phyloP scores from a whole-genome alignment of 2,888 invertebrate species.

The Zaprionus lineosus region DNA sequence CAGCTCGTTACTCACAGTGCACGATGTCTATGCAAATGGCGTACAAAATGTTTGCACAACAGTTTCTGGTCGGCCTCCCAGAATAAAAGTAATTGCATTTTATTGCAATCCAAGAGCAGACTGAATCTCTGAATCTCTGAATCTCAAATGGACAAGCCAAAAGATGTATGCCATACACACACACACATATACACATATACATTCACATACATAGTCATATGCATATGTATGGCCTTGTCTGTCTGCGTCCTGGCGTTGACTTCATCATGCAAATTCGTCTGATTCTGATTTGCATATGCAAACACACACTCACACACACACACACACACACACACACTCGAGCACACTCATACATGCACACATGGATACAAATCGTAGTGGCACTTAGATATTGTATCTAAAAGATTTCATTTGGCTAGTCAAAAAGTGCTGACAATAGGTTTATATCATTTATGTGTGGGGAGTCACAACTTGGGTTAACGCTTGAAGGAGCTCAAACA shows the following conservation, averaged over 20 bases:
- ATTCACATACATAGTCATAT: too few relatives aligned
- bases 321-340: neutral
- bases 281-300: conserved; percentile 62
- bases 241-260: conserved; percentile 22
- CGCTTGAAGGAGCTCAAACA: too few relatives aligned
- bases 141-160: conserved; percentile 26
- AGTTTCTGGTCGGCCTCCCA: conserved; percentile 37
- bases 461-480: neutral
- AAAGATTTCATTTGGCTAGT: conserved; percentile 34
- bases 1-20: conserved; percentile 35
- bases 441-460: conserved; percentile 4
- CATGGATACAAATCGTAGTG: conserved; percentile 14
- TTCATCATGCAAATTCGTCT: conserved; percentile 19
- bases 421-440: conserved; percentile 38
- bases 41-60: conserved; percentile 54
- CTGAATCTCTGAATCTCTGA: too few relatives aligned
- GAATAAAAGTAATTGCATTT: conserved; percentile 70
- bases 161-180: too few relatives aligned
- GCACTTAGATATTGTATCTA: conserved; percentile 36
- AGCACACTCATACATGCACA: neutral
- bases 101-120: conserved; percentile 48
- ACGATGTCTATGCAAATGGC: conserved; percentile 47
- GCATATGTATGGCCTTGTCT: conserved; percentile 24
- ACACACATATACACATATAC: conserved; percentile 2
- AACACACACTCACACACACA: conserved; percentile 11